Percentiles rank a stretch among this genome's conserved stretches.
Conservation (phyloP, 2,113 vertebrate species). For the Rhinolophus sinicus region DNA sequence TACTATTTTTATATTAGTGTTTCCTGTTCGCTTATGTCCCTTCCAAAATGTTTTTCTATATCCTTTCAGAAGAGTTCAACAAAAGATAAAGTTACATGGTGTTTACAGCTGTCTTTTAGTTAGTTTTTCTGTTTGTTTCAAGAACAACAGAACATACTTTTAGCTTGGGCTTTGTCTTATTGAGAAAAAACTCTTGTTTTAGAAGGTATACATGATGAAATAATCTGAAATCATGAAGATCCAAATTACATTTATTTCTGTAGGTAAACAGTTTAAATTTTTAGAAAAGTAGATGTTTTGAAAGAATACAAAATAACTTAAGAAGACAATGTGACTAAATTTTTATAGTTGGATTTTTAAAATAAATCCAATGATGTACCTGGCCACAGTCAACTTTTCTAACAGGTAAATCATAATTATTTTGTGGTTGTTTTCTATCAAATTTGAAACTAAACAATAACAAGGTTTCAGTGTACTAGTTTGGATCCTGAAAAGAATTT, state of each 20-base stretch:
- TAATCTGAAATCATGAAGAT: not conserved
- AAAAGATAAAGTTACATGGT: not conserved
- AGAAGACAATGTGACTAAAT: not conserved
- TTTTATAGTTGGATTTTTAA: not conserved
- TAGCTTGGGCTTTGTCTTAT: not conserved
- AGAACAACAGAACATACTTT: not conserved
- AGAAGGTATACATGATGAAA: not conserved
- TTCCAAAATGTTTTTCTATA: not conserved
- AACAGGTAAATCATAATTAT: not conserved
- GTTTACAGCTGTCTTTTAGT: not conserved
- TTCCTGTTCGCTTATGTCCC: not conserved
- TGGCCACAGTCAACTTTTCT: not conserved
- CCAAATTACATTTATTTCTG: not conserved
- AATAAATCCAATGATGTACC: not conserved
- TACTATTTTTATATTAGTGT: not conserved
- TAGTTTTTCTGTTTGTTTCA: conserved; percentile 16
- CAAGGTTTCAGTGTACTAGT: not conserved
- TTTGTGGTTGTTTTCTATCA: conserved; percentile 32
- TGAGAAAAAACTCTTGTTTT: conserved; percentile 28
- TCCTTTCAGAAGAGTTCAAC: not conserved
- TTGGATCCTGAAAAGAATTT: conserved; percentile 34
- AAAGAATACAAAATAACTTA: conserved; percentile 35
- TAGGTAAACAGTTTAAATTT: not conserved
- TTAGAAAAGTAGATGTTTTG: not conserved
- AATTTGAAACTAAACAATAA: conserved; percentile 33